Base-by-base conservation (phyloP, 1,140 invertebrate species). In the Lethrus apterus region DNA sequence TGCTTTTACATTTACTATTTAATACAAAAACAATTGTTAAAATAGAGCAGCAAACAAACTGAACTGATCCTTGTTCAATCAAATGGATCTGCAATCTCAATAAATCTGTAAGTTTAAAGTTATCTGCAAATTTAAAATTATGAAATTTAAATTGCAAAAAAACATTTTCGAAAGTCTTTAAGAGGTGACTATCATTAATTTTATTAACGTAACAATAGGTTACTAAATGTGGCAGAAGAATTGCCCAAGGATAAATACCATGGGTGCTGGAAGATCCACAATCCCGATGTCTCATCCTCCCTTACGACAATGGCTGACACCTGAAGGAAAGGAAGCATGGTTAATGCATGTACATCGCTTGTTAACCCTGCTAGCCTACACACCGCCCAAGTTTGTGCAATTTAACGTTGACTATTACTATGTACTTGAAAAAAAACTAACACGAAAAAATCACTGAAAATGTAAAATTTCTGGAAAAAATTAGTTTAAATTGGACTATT, bases 161-260 rank as follows among this genome's bases (percentile, higher is more conserved):
- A n/a, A n/a, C 35, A 38, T 38, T 38, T 38, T 38, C 10, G 35
- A 38, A 38, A 38, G 7, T 38, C 35, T 38, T 38, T 38, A 38
- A 38, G n/a, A n/a, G 35, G 35, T 38, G 35, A 38, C 24, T 38
- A 38, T 38, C 20, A 21, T 18, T 21, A 38, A 38, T 21, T 38
- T 38, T 21, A 20, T 45, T 20, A 46, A 43, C 34, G 50, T 55
- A 52, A 55, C 53, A 43, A 50, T 33, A 49, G 33, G 51, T 61
- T 61, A 63, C 57, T 63, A 60, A 58, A 48, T 59, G 54, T 62
- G 62, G 61, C 59, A 74, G 72, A 72, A 72, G 72, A 72, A 70
- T 70, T 72, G 65, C 66, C 67, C 72, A 72, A 72, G 71, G 72
- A 76, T 76, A 76, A 74, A 74, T 77, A 77, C 75, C 75, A 75